These are phyloP conservation scores for Montipora capitata DNA, from an alignment of 92 coral and sea anemone species.

Conservation along the genomic window DNA sequence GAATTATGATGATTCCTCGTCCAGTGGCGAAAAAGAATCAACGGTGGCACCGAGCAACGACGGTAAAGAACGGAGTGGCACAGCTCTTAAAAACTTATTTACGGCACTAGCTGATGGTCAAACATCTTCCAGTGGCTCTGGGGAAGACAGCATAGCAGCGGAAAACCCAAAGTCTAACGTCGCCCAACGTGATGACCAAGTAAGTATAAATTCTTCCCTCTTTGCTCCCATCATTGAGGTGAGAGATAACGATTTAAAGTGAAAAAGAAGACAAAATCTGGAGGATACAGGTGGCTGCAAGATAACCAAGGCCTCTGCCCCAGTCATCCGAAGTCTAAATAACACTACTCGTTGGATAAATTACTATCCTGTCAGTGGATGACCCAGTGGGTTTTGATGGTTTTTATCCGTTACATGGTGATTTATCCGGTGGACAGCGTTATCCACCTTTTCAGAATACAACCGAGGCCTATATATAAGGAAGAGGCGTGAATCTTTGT, in stretches of 20 bases:
- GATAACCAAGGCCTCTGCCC: too few relatives aligned
- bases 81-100: conserved; percentile 84
- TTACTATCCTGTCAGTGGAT: background rate
- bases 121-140: conserved; percentile 58
- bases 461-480: too few relatives aligned
- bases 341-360: background rate
- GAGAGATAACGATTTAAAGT: too few relatives aligned
- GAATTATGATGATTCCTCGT: conserved; percentile 37
- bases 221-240: background rate
- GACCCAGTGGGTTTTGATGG: too few relatives aligned
- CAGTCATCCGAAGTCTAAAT: too few relatives aligned
- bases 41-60: background rate
- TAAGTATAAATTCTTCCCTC: background rate
- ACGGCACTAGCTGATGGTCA: conserved; percentile 76
- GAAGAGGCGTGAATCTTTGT: too few relatives aligned
- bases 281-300: too few relatives aligned
- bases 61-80: conserved; percentile 23
- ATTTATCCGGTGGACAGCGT: too few relatives aligned
- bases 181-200: conserved; percentile 7
- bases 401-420: too few relatives aligned
- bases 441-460: too few relatives aligned
- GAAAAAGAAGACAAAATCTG: too few relatives aligned
- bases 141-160: conserved; percentile 17
- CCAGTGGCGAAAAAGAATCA: conserved; percentile 27
- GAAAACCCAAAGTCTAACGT: conserved; percentile 5